phyloP scores from a whole-genome alignment of 64 coral and sea anemone genomes.

The Stichodactyla mertensii region DNA sequence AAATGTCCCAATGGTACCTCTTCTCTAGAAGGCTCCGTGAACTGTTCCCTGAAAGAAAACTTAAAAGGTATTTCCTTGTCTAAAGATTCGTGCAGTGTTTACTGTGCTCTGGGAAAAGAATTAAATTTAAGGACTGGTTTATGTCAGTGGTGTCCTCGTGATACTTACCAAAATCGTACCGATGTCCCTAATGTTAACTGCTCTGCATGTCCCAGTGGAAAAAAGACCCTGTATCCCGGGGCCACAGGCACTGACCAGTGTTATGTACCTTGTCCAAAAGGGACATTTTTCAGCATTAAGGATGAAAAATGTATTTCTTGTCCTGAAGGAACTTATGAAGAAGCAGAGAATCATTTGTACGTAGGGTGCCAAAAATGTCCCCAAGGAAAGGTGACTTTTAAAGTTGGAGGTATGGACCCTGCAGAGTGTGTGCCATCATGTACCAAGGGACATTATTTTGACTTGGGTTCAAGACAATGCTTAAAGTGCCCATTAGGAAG shows the following conservation, averaged over 20 bases:
- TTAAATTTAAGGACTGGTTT: not conserved
- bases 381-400: constrained; percentile 7
- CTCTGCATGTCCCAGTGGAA: constrained; percentile 8
- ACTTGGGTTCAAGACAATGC: not conserved
- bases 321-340: not conserved
- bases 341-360: not conserved
- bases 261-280: not conserved
- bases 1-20: constrained; percentile 21
- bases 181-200: constrained; percentile 7
- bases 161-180: constrained; percentile 8
- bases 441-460: not conserved
- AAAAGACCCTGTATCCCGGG: constrained; percentile 2
- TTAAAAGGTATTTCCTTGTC: not conserved
- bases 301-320: not conserved
- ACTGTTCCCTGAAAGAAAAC: not conserved
- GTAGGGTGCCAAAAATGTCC: not conserved
- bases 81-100: not conserved
- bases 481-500: not conserved
- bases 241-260: not conserved
- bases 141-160: constrained; percentile 10
- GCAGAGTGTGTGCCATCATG: not conserved
- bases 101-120: not conserved
- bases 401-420: not conserved
- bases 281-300: not conserved
- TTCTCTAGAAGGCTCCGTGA: not conserved